phyloP scores from a whole-genome alignment of 2,113 vertebrate genomes.

The Amblyopsis rosae region DNA sequence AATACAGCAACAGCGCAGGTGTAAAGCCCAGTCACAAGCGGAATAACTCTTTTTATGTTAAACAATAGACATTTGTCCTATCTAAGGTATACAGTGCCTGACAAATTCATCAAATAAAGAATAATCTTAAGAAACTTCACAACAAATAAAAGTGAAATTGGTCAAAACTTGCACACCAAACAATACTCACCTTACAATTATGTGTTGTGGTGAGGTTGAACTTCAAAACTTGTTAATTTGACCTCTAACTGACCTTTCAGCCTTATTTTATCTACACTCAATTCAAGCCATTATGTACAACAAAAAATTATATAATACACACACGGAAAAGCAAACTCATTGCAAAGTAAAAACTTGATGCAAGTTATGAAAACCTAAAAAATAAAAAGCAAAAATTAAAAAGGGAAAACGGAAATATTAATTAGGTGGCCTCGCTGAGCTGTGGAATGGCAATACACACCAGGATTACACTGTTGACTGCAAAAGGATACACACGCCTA shows the following conservation, averaged over 20 bases:
- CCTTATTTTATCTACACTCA: slow-evolving; percentile 77
- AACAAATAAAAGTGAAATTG: slow-evolving; percentile 70
- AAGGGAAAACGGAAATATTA: slow-evolving; percentile 1
- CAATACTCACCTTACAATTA: slow-evolving; percentile 31
- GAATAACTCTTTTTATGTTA: slow-evolving; percentile 57
- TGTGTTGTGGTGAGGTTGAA: slow-evolving; percentile 25
- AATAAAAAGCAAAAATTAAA: slow-evolving; percentile 70
- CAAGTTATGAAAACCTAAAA: slow-evolving; percentile 97
- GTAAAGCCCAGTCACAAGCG: slow-evolving; percentile 58
- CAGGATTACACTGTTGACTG: slow-evolving; percentile 32
- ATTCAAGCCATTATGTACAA: slow-evolving; percentile 87
- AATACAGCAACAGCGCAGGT: slow-evolving; percentile 64
- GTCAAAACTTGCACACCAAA: not conserved
- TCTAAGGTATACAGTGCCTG: slow-evolving; percentile 47
- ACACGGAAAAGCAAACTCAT: slow-evolving; percentile 76
- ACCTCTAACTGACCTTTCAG: slow-evolving; percentile 45
- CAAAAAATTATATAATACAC: slow-evolving; percentile 72
- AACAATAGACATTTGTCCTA: slow-evolving; percentile 52
- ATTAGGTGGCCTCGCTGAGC: not conserved
- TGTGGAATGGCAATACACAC: slow-evolving; percentile 22
- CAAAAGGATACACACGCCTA: slow-evolving; percentile 46
- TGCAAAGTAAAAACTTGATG: slow-evolving; percentile 97
- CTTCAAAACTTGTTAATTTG: slow-evolving; percentile 7
- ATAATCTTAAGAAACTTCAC: slow-evolving; percentile 60
- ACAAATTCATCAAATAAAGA: slow-evolving; percentile 40